A percentile compares a stretch with the other conserved stretches of the same genome.
Conservation (phyloP, 2,113 vertebrate genomes). For the Ivindomyrus marchei region DNA sequence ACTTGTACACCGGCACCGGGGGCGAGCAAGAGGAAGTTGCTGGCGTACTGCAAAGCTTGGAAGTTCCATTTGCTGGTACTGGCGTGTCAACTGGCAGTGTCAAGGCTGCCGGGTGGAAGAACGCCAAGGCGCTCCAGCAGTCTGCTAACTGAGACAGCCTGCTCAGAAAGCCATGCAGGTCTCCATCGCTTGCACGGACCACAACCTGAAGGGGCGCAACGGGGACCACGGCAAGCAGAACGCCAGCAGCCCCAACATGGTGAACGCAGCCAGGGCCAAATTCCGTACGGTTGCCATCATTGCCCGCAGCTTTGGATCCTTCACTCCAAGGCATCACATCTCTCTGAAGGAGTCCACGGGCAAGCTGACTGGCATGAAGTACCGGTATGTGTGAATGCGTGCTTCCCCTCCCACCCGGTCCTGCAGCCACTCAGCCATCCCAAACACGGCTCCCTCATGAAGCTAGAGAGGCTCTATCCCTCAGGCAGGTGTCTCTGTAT, state of each 20-base stretch:
- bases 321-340: slow-evolving; percentile 90
- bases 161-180: slow-evolving; percentile 81
- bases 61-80: not conserved
- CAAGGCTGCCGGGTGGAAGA: not conserved
- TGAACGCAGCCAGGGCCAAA: slow-evolving; percentile 88
- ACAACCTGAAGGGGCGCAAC: slow-evolving; percentile 92
- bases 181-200: slow-evolving; percentile 97
- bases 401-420: slow-evolving; percentile 19
- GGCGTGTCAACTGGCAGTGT: not conserved
- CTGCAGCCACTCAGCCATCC: slow-evolving; percentile 45
- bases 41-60: not conserved
- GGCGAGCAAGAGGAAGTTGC: slow-evolving; percentile 11
- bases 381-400: slow-evolving; percentile 73
- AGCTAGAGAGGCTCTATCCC: slow-evolving; percentile 37
- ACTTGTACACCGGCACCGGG: slow-evolving; percentile 1
- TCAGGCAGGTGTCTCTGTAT: slow-evolving; percentile 32
- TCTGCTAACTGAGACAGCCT: not conserved
- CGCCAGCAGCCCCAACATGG: slow-evolving; percentile 80
- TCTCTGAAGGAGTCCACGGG: slow-evolving; percentile 97
- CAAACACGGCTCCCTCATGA: slow-evolving; percentile 16
- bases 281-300: slow-evolving; percentile 97
- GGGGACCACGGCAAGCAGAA: slow-evolving; percentile 93
- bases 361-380: slow-evolving; percentile 98
- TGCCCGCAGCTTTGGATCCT: slow-evolving; percentile 89
- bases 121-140: not conserved